Conservation (phyloP, 2,888 invertebrate species). For the Plemyria rubiginata region DNA sequence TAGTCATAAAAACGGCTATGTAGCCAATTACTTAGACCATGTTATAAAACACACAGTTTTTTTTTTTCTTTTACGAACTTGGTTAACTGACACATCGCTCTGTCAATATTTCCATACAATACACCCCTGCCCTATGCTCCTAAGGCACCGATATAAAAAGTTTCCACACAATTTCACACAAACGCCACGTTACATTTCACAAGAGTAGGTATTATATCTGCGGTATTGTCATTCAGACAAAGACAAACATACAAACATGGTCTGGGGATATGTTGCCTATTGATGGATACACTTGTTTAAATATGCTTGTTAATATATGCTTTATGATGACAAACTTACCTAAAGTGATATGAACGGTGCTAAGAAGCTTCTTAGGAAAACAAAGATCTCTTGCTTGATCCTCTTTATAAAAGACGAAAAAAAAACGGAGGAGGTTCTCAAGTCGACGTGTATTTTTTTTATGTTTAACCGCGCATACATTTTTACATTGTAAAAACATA, state of each 20-base stretch:
- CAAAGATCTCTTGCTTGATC: too few relatives aligned
- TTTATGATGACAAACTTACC: constrained; percentile 12
- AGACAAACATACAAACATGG: constrained; percentile 33
- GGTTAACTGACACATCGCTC: too few relatives aligned
- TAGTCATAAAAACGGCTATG: too few relatives aligned
- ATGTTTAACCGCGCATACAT: too few relatives aligned
- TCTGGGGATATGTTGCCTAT: constrained; percentile 39
- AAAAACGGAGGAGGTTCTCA: too few relatives aligned
- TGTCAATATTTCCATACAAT: constrained; percentile 7
- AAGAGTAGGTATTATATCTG: constrained; percentile 19
- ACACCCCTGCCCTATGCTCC: background rate
- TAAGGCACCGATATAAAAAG: constrained; percentile 8
- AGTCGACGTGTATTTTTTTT: too few relatives aligned
- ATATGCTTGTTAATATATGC: too few relatives aligned
- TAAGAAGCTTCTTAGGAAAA: background rate
- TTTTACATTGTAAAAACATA: too few relatives aligned
- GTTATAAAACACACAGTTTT: too few relatives aligned
- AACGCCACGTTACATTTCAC: constrained; percentile 28
- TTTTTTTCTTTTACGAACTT: too few relatives aligned
- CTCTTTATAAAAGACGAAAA: background rate
- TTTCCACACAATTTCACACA: constrained; percentile 19
- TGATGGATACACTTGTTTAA: constrained; percentile 56
- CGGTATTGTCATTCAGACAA: constrained; percentile 31
- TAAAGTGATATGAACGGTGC: background rate
- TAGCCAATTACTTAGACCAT: too few relatives aligned